Base-by-base conservation (phyloP, 2,888 invertebrate species). In the Idaea dimidiata region DNA sequence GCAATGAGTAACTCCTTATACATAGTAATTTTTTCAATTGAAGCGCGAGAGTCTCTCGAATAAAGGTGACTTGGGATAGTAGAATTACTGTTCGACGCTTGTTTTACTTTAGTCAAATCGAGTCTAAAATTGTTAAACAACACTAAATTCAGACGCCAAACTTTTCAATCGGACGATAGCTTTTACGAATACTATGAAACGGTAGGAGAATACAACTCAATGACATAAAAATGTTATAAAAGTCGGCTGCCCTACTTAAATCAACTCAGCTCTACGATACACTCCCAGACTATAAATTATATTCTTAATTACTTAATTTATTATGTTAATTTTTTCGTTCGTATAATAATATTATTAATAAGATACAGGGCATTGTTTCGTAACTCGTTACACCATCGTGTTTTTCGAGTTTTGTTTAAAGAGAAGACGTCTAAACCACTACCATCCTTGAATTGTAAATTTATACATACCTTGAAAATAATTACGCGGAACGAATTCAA, bases 401-500 rank as follows among this genome's bases (percentile, higher is more conserved):
- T 65, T 71, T 57, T 72, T 70, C 65, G 61, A 69, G 70, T 72
- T 71, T 72, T 66, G 68, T 73, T 71, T n/a, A n/a, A 62, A 70
- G 72, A 75, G 59, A 18, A 72, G 71, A 76, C n/a, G 60, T 43
- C 17, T 4, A 53, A 61, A 70, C 69, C 68, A 62, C 67, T 71
- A 69, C 68, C 71, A 76, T 75, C 75, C 72, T 78, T 78, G 75
- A 76, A 80, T 78, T 77, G 73, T 72, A 76, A 79, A 78, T 79
- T 77, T 77, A 70, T 77, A 76, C 70, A 75, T 73, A 73, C 68
- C 63, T 73, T 77, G 66, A 67, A 72, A 75, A 76, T 78, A 79
- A 80, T 81, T 81, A 77, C 77, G 78, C 75, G 80, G 79, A 84
- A 79, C 78, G 76, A 81, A 80, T 81, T 77, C 75, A 78, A 82